These are phyloP conservation scores for Pheosia tremula DNA, from an alignment of 2,888 invertebrate genomes.

Conservation along the genomic window DNA sequence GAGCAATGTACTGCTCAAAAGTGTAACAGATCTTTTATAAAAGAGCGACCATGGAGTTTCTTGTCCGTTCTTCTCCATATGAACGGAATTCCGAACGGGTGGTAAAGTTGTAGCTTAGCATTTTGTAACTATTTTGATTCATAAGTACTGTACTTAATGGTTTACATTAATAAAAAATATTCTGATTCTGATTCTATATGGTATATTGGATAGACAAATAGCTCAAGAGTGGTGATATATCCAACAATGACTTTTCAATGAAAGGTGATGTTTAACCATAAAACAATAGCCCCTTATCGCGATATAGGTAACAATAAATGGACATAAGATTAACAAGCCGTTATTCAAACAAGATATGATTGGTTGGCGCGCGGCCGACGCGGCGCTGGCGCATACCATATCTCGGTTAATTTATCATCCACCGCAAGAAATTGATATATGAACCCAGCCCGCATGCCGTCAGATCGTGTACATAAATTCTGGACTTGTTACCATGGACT, in stretches of 20 bases:
- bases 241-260: neutral
- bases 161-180: too few relatives aligned
- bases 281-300: conserved; percentile 42
- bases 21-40: too few relatives aligned
- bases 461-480: conserved; percentile 53
- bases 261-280: conserved; percentile 9
- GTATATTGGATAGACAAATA: neutral
- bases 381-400: conserved; percentile 56
- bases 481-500: conserved; percentile 53
- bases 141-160: too few relatives aligned
- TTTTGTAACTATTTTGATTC: too few relatives aligned
- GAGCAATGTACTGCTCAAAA: too few relatives aligned
- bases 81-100: too few relatives aligned
- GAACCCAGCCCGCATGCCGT: conserved; percentile 48
- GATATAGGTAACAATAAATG: conserved; percentile 31
- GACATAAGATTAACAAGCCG: conserved; percentile 30
- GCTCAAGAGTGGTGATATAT: neutral
- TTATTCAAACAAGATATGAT: conserved; percentile 45
- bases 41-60: too few relatives aligned
- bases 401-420: conserved; percentile 71
- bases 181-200: too few relatives aligned
- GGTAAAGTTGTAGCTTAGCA: too few relatives aligned
- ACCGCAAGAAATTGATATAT: conserved; percentile 71
- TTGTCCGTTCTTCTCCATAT: too few relatives aligned
- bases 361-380: conserved; percentile 39